A percentile compares a stretch with the other conserved stretches of the same genome.
These are phyloP conservation scores for human DNA, from an alignment of 2,113 vertebrate species.

Conservation along the genomic window DNA sequence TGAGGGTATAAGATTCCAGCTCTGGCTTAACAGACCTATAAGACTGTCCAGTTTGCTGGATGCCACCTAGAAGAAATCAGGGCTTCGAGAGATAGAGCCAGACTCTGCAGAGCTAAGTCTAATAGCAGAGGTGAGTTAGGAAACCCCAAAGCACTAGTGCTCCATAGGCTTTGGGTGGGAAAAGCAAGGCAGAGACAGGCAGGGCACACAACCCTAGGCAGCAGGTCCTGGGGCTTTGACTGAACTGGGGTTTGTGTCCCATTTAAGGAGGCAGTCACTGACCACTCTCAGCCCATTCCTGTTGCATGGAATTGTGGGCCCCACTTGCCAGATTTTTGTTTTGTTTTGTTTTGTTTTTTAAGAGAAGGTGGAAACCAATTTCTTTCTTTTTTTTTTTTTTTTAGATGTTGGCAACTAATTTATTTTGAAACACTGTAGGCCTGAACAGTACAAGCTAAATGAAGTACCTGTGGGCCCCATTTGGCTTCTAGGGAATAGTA, in stretches of 20 bases:
- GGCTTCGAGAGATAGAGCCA: not conserved
- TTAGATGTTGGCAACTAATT: conserved; percentile 9
- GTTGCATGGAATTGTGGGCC: not conserved
- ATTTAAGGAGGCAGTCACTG: not conserved
- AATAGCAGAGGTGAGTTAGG: fast-evolving
- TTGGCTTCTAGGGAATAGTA: not conserved
- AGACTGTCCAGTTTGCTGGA: not conserved
- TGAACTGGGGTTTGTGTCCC: not conserved
- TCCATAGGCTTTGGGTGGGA: not conserved
- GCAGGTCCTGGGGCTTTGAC: not conserved
- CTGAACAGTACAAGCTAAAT: not conserved
- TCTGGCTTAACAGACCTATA: fast-evolving
- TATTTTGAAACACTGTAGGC: conserved; percentile 35
- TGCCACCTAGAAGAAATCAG: not conserved
- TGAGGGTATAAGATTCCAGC: not conserved
- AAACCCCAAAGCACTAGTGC: not conserved
- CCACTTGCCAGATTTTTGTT: not conserved
- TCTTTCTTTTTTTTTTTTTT: not conserved
- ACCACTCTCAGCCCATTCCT: fast-evolving
- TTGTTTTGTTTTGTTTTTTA: not conserved
- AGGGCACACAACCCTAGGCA: not conserved
- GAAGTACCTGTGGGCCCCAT: not conserved
- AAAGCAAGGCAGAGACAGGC: not conserved
- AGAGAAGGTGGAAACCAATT: not conserved
- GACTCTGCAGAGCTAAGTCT: not conserved